Evolutionary conservation across 2,113 vertebrate genomes (phyloP), one percentile per base, ranked within the genome.

Genomic region (Tyto alba): DNA sequence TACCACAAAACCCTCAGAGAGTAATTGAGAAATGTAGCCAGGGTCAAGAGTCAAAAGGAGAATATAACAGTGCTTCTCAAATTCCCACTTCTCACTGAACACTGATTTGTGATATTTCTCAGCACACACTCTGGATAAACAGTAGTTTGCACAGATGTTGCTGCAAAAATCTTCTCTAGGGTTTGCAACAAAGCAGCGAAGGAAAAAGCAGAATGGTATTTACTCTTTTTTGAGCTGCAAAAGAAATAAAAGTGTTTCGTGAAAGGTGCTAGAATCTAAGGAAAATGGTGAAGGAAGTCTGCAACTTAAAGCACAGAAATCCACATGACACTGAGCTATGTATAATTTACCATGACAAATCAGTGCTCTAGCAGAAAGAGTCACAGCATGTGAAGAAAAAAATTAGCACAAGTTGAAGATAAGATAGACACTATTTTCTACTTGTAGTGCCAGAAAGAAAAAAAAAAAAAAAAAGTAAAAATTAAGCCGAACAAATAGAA

Each of bases 261-360:
- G 74, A 74, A 89, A 89, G 41, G 41, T 85, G 63, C 45, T 79
- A 83, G 41, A 63, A 40, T 66, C 34, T 47, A 74, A 85, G 20
- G 45, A 87, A 94, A 88, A 91, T 16, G 82, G 69, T 23, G 59
- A 79, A 69, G 59, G 45, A 93, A 76, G 53, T 80, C 82, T 63
- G 81, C 38, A 92, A 68, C 90, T 82, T 95, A 85, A 93, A 91
- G 77, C 69, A 71, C 36, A 85, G 74, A 89, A 93, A 89, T 79
- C 84, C 87, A 85, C 81, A 71, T 36, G 75, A 79, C 87, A 85
- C 19, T 85, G 71, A 85, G 59, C 67, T 89, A 62, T 67, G 87
- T 93, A 95, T 90, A 96, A 93, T 96, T 96, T 96, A 87, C 95
- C 86, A 66, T 91, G 86, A 95, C 77, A 94, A 96, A 96, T 96